Conservation (phyloP, 37 sponge, comb jelly and placozoan genomes). For the Axinella damicornis region DNA sequence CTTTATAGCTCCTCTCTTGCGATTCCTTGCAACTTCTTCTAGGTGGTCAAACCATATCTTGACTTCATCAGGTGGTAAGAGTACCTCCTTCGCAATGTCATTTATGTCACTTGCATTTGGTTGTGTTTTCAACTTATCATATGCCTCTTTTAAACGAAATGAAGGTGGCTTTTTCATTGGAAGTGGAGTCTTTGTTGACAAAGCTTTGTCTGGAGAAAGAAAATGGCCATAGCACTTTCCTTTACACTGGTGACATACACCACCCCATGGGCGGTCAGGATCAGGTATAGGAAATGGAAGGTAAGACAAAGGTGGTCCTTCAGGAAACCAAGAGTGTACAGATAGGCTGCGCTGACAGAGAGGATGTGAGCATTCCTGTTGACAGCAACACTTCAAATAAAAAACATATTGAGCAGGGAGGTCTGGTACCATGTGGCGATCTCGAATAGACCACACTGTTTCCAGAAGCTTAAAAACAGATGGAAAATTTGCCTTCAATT, state of each 20-base stretch:
- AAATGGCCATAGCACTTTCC: background rate
- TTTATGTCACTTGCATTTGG: background rate
- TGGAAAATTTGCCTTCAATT: background rate
- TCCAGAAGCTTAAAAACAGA: constrained; percentile 10
- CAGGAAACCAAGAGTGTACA: no score
- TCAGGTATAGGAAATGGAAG: background rate
- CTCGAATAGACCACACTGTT: constrained; percentile 15
- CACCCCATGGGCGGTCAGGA: background rate
- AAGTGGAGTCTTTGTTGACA: background rate
- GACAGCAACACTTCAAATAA: no score
- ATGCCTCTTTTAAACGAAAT: background rate
- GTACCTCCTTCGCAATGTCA: background rate
- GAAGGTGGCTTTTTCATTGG: background rate
- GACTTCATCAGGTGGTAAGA: background rate
- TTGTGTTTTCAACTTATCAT: background rate
- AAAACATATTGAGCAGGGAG: constrained; percentile 1
- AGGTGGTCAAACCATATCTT: background rate
- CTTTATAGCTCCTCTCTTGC: background rate
- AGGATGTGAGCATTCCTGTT: no score
- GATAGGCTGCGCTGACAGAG: no score
- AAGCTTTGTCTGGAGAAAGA: background rate
- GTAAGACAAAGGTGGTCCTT: background rate
- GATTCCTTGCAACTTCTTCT: background rate
- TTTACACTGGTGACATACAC: background rate
- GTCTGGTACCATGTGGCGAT: constrained; percentile 15